Evolutionary conservation across 2,888 invertebrate genomes (phyloP).

Genomic region (Athripsodes cinereus): DNA sequence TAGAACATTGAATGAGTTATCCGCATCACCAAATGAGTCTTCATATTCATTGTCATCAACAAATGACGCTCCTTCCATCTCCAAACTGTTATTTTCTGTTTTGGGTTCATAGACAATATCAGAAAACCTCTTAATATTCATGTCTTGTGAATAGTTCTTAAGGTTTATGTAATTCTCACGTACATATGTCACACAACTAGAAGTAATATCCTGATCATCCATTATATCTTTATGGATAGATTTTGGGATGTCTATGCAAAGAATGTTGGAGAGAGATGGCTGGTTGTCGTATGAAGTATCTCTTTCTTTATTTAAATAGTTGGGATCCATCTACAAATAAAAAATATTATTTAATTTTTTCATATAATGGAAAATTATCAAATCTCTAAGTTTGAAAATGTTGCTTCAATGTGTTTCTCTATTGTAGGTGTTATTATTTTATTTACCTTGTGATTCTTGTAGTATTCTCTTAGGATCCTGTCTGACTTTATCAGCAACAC

Average conservation of each 20-base stretch:
- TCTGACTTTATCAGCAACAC: not conserved
- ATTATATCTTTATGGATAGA: not conserved
- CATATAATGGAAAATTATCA: not conserved
- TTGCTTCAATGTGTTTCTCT: too few relatives aligned
- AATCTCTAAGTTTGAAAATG: too few relatives aligned
- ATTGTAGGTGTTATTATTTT: too few relatives aligned
- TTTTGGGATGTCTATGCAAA: not conserved
- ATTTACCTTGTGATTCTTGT: not conserved
- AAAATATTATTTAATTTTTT: not conserved
- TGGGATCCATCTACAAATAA: not conserved
- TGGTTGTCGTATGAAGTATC: not conserved
- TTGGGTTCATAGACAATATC: not conserved
- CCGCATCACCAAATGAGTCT: not conserved
- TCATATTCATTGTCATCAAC: not conserved
- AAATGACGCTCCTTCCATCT: not conserved
- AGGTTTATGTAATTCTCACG: not conserved
- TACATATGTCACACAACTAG: not conserved
- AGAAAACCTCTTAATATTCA: not conserved
- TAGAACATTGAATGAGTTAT: not conserved
- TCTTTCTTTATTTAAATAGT: not conserved
- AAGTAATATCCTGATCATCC: not conserved
- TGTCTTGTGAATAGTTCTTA: not conserved
- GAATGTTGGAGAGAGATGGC: not conserved
- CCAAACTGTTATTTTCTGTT: not conserved
- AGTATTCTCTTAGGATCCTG: not conserved